Evolutionary conservation across 2,113 vertebrate species (phyloP).

Genomic region (Anhinga rufa): DNA sequence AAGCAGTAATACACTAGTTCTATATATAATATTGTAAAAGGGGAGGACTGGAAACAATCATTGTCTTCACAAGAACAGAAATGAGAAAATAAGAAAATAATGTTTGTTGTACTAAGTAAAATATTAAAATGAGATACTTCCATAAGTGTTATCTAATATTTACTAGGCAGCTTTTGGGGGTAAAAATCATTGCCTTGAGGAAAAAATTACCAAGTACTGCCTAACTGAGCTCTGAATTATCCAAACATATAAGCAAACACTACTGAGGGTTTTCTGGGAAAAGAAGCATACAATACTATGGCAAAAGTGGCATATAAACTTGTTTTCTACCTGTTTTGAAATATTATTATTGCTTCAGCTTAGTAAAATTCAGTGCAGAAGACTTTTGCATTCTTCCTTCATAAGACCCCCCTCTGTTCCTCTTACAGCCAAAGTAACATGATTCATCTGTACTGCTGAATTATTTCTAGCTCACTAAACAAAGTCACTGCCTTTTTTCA

Average conservation of each 20-base stretch:
- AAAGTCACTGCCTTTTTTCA: constrained; percentile 17
- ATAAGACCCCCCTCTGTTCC: background rate
- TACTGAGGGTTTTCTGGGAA: background rate
- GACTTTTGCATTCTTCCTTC: background rate
- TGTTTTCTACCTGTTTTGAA: background rate
- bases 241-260: background rate
- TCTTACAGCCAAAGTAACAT: background rate
- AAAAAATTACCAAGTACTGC: background rate
- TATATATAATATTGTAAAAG: background rate
- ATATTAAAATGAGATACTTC: background rate
- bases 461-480: constrained; percentile 41
- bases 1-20: background rate
- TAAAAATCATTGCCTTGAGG: background rate
- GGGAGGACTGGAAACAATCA: background rate
- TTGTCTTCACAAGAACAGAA: background rate
- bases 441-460: background rate
- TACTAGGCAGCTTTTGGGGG: background rate
- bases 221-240: background rate
- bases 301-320: background rate
- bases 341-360: background rate
- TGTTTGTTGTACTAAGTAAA: background rate
- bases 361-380: background rate
- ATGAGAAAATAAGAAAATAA: background rate
- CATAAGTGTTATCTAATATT: background rate
- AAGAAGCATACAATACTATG: rapidly evolving